Percentiles rank a stretch among this genome's conserved stretches.
phyloP scores from a whole-genome alignment of 2,797 vertebrate genomes.

The Zenarchopterus dispar region DNA sequence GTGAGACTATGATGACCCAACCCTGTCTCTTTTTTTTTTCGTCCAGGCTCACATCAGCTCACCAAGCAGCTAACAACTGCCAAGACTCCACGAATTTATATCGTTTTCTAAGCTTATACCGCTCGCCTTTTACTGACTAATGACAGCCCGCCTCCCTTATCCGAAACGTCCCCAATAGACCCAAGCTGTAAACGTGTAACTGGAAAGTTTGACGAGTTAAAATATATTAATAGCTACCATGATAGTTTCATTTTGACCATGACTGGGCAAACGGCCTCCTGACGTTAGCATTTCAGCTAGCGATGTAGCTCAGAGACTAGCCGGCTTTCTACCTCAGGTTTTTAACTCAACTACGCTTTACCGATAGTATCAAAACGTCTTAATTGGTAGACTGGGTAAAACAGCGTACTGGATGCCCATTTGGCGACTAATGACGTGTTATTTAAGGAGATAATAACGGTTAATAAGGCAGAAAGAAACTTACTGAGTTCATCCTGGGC shows the following conservation, averaged over 20 bases:
- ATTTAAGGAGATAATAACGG: slow-evolving; percentile 14
- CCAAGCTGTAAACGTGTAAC: background rate
- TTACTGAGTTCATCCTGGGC: slow-evolving; percentile 98
- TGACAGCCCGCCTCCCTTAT: slow-evolving; percentile 22
- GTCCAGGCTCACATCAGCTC: slow-evolving; percentile 40
- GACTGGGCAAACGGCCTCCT: slow-evolving; percentile 85
- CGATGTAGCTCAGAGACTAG: slow-evolving; percentile 48
- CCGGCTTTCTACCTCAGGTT: slow-evolving; percentile 24
- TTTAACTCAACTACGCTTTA: slow-evolving; percentile 4
- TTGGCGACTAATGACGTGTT: background rate
- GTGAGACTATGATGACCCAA: slow-evolving; percentile 49
- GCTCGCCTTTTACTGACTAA: background rate
- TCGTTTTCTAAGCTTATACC: background rate
- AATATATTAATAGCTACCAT: slow-evolving; percentile 16
- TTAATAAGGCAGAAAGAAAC: slow-evolving; percentile 77
- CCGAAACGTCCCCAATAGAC: background rate
- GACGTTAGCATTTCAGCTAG: slow-evolving; percentile 68
- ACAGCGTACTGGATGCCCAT: accelerated
- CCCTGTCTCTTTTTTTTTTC: slow-evolving; percentile 38
- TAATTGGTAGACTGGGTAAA: accelerated
- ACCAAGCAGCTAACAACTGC: slow-evolving; percentile 51
- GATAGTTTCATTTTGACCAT: slow-evolving; percentile 78
- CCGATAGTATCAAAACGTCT: background rate
- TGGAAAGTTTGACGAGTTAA: background rate
- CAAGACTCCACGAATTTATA: slow-evolving; percentile 46